Evolutionary conservation across 2,888 invertebrate genomes (phyloP).

Genomic region (Branchipolynoe longqiensis): DNA sequence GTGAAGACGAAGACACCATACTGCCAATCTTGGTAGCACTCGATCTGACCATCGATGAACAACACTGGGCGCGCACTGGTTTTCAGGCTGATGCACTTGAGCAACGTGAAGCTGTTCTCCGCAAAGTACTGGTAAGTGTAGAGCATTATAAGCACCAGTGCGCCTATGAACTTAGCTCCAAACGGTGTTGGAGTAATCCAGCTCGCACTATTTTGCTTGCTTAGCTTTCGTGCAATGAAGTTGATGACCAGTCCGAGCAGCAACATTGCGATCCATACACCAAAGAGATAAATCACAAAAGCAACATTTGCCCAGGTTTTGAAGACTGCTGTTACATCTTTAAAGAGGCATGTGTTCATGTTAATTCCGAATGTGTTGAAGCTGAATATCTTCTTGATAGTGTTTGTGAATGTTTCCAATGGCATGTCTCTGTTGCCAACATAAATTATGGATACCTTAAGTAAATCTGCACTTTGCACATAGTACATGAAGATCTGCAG

Average conservation of each 20-base stretch:
- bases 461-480: conserved; percentile 62
- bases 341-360: conserved; percentile 48
- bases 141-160: conserved; percentile 36
- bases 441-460: conserved; percentile 55
- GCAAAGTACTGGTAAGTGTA: conserved; percentile 60
- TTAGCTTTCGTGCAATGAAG: background rate
- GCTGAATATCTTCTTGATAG: conserved; percentile 44
- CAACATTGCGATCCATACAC: conserved; percentile 6
- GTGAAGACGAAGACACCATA: conserved; percentile 59
- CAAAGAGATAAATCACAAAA: conserved; percentile 33
- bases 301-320: conserved; percentile 34
- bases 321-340: conserved; percentile 51
- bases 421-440: conserved; percentile 11
- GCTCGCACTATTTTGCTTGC: background rate
- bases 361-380: conserved; percentile 50
- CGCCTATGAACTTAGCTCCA: conserved; percentile 25
- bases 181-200: conserved; percentile 28
- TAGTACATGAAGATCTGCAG: conserved; percentile 67
- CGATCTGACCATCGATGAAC: conserved; percentile 63
- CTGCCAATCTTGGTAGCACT: conserved; percentile 63
- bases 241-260: background rate
- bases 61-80: conserved; percentile 51
- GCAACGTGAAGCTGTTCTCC: conserved; percentile 58
- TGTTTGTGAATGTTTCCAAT: conserved; percentile 7
- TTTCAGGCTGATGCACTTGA: conserved; percentile 59